A percentile compares a stretch with the other conserved stretches of the same genome.
These are phyloP conservation scores for Aphidius gifuensis DNA, from an alignment of 1,140 invertebrate genomes.

Conservation along the genomic window DNA sequence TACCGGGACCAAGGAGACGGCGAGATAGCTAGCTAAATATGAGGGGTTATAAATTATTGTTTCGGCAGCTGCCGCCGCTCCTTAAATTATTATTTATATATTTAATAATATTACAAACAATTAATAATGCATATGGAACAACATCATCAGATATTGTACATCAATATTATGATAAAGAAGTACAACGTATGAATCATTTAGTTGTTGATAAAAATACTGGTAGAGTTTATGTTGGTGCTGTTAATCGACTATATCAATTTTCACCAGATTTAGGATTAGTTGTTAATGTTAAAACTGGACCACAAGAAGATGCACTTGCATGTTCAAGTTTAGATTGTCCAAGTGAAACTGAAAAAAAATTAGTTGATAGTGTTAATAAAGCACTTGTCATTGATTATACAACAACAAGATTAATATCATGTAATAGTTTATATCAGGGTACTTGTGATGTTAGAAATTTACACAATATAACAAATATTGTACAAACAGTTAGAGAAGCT, in stretches of 20 bases:
- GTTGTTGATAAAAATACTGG: slow-evolving; percentile 90
- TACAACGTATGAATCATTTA: slow-evolving; percentile 76
- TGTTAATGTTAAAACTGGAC: slow-evolving; percentile 81
- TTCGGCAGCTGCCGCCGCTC: slow-evolving; percentile 18
- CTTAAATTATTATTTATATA: slow-evolving; percentile 34
- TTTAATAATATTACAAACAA: slow-evolving; percentile 47
- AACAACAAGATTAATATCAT: slow-evolving; percentile 84
- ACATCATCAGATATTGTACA: slow-evolving; percentile 62
- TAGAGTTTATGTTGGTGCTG: slow-evolving; percentile 87
- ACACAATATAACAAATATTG: slow-evolving; percentile 81
- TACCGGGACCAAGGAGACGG: slow-evolving; percentile 15
- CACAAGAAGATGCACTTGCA: slow-evolving; percentile 81
- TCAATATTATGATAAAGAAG: slow-evolving; percentile 62
- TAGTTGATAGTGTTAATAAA: slow-evolving; percentile 93
- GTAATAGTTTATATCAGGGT: slow-evolving; percentile 88
- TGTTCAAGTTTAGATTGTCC: slow-evolving; percentile 86
- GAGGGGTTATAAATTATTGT: slow-evolving; percentile 17
- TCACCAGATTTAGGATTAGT: slow-evolving; percentile 79
- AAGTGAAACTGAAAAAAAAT: slow-evolving; percentile 64
- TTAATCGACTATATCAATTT: slow-evolving; percentile 91
- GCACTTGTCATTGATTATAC: slow-evolving; percentile 92
- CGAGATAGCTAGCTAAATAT: slow-evolving; percentile 13
- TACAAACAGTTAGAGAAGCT: slow-evolving; percentile 75
- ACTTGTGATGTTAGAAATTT: slow-evolving; percentile 85
- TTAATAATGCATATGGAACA: slow-evolving; percentile 29